Evolutionary conservation across 2,113 vertebrate species (phyloP), one percentile per base, ranked within the genome.

Genomic region (Alligator mississippiensis): DNA sequence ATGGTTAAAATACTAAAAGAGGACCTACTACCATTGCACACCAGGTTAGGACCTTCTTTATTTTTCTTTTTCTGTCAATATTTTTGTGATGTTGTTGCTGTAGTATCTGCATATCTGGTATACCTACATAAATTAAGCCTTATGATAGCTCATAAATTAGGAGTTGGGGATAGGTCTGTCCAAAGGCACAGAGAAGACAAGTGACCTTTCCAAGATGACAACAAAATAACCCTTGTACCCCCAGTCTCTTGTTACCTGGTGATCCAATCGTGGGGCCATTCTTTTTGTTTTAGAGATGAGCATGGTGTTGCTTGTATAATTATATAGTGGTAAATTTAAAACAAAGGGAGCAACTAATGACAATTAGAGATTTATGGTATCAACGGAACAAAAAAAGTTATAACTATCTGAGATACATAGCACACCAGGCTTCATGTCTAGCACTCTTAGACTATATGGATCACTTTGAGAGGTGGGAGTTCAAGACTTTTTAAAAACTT

Each of bases 1-100:
- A 17, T 1, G 57, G 14, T 85, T 87, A 55, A 34, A 5, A 4
- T 11, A 22, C 21, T 1, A 3, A 0, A 5, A 2, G 11, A 16
- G 28, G 9, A 68, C 25, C 77, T 4, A 22, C 12, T 38, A 18
- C 22, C 8, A 68, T 86, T 58, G 47, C 47, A 24, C 27, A 64
- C 14, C 1, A 0, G 0, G 4, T 77, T 84, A 47, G 82, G 88
- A 7, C 25, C 68, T 22, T 22, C 60, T 59, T 4, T 9, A 14
- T 72, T 80, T 61, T 58, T 55, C 21, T 25, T 62, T 57, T 17
- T 81, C 58, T n/a, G 47, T 24, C 88, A 90, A 80, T 24, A 11
- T 75, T 24, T 59, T 17, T 68, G 6, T n/a, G 9, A 3, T 54
- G 0, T 12, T 66, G 80, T 79, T 89, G 5, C 8, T 80, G 72